These are phyloP conservation scores for Sesia apiformis DNA, from an alignment of 2,888 invertebrate species.

Conservation along the genomic window DNA sequence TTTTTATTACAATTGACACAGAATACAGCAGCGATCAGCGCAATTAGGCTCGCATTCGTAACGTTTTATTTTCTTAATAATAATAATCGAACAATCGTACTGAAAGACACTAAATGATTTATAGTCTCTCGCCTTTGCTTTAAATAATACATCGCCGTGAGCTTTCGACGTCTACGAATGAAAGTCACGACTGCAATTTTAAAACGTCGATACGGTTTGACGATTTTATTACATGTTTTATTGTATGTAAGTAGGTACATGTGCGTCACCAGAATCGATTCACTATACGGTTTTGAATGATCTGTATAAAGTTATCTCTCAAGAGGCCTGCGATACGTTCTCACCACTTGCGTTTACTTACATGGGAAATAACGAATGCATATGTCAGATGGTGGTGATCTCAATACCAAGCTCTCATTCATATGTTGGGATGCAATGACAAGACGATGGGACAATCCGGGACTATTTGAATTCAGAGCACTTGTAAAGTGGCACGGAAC, in stretches of 20 bases:
- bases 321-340: constrained; percentile 15
- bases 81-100: constrained; percentile 58
- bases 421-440: constrained; percentile 19
- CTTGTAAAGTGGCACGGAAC: too few species aligned
- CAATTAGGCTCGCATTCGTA: constrained; percentile 54
- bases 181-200: constrained; percentile 72
- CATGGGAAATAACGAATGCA: constrained; percentile 46
- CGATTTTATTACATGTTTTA: constrained; percentile 37
- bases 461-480: not conserved
- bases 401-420: constrained; percentile 39
- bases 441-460: constrained; percentile 7
- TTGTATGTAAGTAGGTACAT: not conserved
- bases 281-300: not conserved
- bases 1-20: constrained; percentile 17
- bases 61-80: constrained; percentile 45
- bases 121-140: constrained; percentile 57
- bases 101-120: constrained; percentile 61
- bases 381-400: constrained; percentile 38
- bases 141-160: constrained; percentile 68
- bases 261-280: not conserved
- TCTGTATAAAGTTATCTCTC: not conserved
- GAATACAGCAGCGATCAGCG: constrained; percentile 23
- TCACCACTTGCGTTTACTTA: constrained; percentile 25
- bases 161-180: constrained; percentile 63
- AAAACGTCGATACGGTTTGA: constrained; percentile 57